These are phyloP conservation scores for Pogonognathellus flavescens DNA, from an alignment of 1,140 invertebrate genomes.

Conservation along the genomic window DNA sequence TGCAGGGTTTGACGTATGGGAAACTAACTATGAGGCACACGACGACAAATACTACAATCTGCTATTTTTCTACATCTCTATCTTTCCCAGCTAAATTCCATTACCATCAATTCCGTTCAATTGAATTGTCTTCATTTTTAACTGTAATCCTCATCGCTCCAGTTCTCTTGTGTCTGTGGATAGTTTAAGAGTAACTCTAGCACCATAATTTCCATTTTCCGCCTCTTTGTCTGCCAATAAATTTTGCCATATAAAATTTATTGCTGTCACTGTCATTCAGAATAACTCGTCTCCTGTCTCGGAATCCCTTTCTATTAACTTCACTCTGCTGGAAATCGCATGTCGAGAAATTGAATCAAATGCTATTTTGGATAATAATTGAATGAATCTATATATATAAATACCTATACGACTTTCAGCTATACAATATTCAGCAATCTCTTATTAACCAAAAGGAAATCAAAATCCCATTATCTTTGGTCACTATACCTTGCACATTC, in stretches of 20 bases:
- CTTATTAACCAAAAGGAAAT: no score
- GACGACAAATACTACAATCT: no score
- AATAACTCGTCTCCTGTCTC: background rate
- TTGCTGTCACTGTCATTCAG: slow-evolving; percentile 27
- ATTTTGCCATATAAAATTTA: slow-evolving; percentile 25
- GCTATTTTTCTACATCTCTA: background rate
- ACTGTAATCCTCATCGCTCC: background rate
- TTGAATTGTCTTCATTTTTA: background rate
- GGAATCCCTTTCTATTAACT: background rate
- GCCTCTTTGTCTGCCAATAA: background rate
- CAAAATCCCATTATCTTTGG: no score
- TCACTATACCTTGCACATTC: no score
- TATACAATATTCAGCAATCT: no score
- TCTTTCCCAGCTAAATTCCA: background rate
- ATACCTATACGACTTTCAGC: no score
- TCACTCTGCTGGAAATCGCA: background rate
- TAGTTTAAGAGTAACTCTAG: background rate
- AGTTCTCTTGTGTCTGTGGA: background rate
- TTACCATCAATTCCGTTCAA: background rate
- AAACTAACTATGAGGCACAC: no score
- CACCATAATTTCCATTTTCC: slow-evolving; percentile 5
- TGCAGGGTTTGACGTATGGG: no score
- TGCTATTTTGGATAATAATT: background rate
- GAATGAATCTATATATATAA: no score
- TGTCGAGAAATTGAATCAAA: background rate